These are phyloP conservation scores for Drosophila hydei DNA, from an alignment of 1,140 invertebrate species.

Conservation along the genomic window DNA sequence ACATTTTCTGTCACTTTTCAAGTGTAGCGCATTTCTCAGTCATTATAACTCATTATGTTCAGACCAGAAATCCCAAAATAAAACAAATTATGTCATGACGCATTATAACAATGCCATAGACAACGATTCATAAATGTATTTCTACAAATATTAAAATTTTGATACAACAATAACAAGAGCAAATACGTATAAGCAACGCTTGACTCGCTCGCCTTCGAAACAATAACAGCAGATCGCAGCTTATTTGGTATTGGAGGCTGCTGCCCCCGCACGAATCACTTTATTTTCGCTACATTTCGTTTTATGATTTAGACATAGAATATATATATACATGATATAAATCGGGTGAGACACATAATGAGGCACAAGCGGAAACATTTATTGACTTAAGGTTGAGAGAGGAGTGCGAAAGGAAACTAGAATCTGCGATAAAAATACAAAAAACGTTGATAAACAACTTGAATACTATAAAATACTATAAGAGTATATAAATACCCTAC, in stretches of 20 bases:
- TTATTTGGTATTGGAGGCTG: slow-evolving; percentile 72
- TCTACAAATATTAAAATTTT: neutral
- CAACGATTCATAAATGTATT: slow-evolving; percentile 16
- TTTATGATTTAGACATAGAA: slow-evolving; percentile 10
- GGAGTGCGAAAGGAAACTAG: neutral
- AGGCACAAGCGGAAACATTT: slow-evolving; percentile 44
- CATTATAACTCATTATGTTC: neutral
- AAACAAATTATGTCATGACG: slow-evolving; percentile 50
- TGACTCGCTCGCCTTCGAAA: slow-evolving; percentile 33
- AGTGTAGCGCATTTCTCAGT: slow-evolving; percentile 19
- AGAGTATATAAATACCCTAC: slow-evolving; percentile 1
- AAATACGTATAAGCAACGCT: slow-evolving; percentile 19
- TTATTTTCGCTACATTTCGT: neutral
- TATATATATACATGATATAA: neutral
- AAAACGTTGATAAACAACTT: slow-evolving; percentile 7
- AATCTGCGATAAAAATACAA: slow-evolving; percentile 16
- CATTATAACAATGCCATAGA: slow-evolving; percentile 50
- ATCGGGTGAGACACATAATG: slow-evolving; percentile 1
- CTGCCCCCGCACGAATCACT: slow-evolving; percentile 66
- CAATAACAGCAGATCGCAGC: slow-evolving; percentile 27
- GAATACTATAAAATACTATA: too few relatives aligned
- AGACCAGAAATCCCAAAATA: slow-evolving; percentile 14
- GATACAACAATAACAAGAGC: slow-evolving; percentile 38
- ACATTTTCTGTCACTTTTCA: neutral
- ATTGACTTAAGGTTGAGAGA: slow-evolving; percentile 47